Percentiles rank a stretch among this genome's conserved stretches.
Evolutionary conservation across 2,888 invertebrate genomes (phyloP).

Genomic region (Ectemnius lituratus): DNA sequence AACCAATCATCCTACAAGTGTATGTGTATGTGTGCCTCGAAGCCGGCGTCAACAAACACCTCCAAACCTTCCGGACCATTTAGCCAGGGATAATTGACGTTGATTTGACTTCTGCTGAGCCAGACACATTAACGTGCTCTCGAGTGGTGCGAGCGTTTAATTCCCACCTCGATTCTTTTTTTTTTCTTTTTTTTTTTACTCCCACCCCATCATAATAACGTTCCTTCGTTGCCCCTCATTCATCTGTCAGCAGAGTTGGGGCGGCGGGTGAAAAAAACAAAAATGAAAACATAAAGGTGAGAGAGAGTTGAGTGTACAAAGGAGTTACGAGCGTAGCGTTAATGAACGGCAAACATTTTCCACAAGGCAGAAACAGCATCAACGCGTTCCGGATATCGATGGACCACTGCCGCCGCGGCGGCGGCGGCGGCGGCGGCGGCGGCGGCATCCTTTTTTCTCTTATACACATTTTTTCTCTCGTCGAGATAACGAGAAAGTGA

Average conservation of each 20-base stretch:
- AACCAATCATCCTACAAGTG: no score
- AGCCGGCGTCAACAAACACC: no score
- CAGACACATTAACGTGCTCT: neutral
- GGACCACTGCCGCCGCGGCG: neutral
- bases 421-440: neutral
- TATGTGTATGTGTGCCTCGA: no score
- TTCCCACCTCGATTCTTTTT: neutral
- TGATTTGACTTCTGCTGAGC: constrained; percentile 7
- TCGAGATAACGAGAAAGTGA: constrained; percentile 2
- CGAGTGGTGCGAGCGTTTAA: constrained; percentile 4
- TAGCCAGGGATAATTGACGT: constrained; percentile 2
- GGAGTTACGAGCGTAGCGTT: neutral
- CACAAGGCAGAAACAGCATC: neutral
- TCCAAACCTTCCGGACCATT: neutral
- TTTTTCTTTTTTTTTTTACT: no score
- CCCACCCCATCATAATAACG: neutral
- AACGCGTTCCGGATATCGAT: neutral
- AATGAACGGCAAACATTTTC: constrained; percentile 6
- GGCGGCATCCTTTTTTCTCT: neutral
- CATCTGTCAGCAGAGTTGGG: constrained; percentile 5
- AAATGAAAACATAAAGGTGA: neutral
- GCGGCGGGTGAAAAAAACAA: neutral
- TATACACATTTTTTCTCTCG: no score
- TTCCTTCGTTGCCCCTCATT: neutral
- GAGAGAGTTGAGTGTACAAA: neutral